Evolutionary conservation across 1,140 invertebrate species (phyloP).

Genomic region (Leptinotarsa defecta): DNA sequence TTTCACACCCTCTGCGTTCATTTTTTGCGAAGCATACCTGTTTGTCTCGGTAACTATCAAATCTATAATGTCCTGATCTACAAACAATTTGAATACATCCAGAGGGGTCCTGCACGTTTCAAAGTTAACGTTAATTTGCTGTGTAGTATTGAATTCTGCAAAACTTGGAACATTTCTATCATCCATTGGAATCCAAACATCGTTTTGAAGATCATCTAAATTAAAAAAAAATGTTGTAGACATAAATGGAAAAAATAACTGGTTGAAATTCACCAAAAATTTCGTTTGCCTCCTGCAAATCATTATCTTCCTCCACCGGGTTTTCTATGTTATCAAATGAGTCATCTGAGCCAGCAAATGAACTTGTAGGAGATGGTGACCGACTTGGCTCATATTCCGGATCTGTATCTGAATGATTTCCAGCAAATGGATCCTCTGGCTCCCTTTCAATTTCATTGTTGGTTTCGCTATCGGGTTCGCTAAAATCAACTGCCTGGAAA

Average conservation of each 20-base stretch:
- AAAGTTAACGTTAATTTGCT: neutral
- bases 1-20: neutral
- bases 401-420: neutral
- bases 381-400: neutral
- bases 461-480: neutral
- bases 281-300: neutral
- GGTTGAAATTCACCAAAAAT: no score
- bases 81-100: neutral
- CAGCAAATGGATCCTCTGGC: slow-evolving; percentile 1
- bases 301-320: neutral
- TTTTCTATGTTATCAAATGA: neutral
- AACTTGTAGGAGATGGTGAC: neutral
- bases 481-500: neutral
- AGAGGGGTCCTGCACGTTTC: neutral
- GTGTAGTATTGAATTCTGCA: neutral
- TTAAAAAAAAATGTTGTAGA: no score
- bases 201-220: no score
- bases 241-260: no score
- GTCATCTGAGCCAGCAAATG: neutral
- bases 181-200: no score
- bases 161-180: neutral
- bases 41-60: slow-evolving; percentile 13
- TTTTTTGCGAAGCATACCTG: neutral
- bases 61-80: slow-evolving; percentile 2
- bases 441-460: neutral